phyloP scores from a whole-genome alignment of 2,797 vertebrate species.

The Microctenopoma steveboyesi region DNA sequence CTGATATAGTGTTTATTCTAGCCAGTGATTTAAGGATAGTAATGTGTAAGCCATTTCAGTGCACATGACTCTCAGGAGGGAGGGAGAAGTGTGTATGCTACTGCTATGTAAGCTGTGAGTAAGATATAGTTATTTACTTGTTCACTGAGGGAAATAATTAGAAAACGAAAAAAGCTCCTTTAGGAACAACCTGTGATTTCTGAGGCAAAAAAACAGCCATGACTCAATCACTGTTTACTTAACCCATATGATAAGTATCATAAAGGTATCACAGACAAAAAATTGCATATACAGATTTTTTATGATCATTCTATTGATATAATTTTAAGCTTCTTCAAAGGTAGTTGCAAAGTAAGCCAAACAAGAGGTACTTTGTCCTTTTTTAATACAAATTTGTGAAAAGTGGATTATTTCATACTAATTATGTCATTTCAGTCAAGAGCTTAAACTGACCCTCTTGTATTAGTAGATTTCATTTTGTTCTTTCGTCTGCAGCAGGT shows the following conservation, averaged over 20 bases:
- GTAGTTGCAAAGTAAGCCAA: not conserved
- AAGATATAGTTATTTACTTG: constrained; percentile 39
- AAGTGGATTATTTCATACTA: not conserved
- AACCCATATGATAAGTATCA: too few species aligned
- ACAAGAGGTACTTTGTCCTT: not conserved
- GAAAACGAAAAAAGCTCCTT: constrained; percentile 6
- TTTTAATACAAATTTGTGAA: not conserved
- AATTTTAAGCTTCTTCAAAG: too few species aligned
- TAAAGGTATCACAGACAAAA: too few species aligned
- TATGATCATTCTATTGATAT: too few species aligned
- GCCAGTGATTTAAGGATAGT: constrained; percentile 39
- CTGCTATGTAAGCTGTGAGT: constrained; percentile 17
- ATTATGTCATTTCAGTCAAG: not conserved
- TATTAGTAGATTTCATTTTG: not conserved
- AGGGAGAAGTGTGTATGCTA: not conserved
- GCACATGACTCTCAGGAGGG: constrained; percentile 30
- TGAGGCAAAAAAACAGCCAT: not conserved
- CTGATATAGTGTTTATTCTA: constrained; percentile 53
- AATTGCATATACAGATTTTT: too few species aligned
- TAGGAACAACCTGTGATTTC: constrained; percentile 5
- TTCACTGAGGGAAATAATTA: constrained; percentile 50
- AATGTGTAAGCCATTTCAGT: constrained; percentile 37
- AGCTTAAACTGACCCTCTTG: not conserved
- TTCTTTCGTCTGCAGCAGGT: not conserved
- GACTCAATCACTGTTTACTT: too few species aligned